Evolutionary conservation across 1,140 invertebrate genomes (phyloP), one percentile per base, ranked within the genome.

Genomic region (Mya arenaria): DNA sequence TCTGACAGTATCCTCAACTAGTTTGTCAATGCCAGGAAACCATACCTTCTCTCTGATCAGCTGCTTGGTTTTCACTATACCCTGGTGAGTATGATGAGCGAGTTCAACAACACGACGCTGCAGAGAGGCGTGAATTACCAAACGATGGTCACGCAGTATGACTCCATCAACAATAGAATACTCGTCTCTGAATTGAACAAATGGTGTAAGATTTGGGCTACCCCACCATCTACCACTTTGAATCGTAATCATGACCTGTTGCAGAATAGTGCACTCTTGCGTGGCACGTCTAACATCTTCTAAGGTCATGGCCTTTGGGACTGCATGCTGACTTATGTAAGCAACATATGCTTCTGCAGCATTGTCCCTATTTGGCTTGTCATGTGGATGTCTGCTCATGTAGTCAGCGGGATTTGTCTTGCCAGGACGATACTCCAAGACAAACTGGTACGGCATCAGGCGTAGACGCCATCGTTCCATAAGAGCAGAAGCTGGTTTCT

Each of bases 11-110:
- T 48, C 30, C 74, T 90, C 88, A 13, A 90, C 88, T 19, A 74
- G 13, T 63, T 71, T 68, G 63, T 90, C 90, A 5, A 90, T 84
- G 19, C 80, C 73, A 30, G 87, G 88, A 63, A 89, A 90, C 88
- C 88, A 91, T 4, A 91, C 88, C 72, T 89, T 90, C 69, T 86
- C 82, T 39, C 88, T 66, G 6, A 91, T 55, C 13, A 89, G 72
- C 56, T 83, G 79, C 75, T 90, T 91, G 2, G 85, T 89, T 65
- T 85, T 84, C 5, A 87, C 79, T 13, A 87, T 85, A 1, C 86
- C 84, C 56, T 88, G 87, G 48, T 87, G 87, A 0, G 74, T 56
- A 44, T 80, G 71, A 55, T 89, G 87, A 25, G 85, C 87, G 25
- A 89, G 52, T 15, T 84, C 71, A 44, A 84, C 41, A 13, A 82